Percentiles rank a stretch among this genome's conserved stretches.
These are phyloP conservation scores for Anolis sagrei DNA, from an alignment of 2,113 vertebrate genomes.

Conservation along the genomic window DNA sequence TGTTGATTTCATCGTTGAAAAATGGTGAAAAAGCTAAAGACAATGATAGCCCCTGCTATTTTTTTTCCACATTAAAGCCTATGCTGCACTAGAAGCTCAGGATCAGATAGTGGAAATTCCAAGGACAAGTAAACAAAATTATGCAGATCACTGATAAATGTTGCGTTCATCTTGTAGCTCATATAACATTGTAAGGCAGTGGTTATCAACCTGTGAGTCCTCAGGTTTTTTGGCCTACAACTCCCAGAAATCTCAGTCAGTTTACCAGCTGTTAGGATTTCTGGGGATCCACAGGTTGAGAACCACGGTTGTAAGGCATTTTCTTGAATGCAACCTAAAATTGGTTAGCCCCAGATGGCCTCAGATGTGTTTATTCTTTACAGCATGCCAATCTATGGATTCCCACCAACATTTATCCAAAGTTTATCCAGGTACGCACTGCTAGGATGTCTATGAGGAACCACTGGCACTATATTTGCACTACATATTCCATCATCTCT, in stretches of 20 bases:
- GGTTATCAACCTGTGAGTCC: too few relatives aligned
- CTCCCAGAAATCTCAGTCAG: too few relatives aligned
- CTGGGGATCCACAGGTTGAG: too few relatives aligned
- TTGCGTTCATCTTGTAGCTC: neutral
- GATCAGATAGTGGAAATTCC: neutral
- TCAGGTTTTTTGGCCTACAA: too few relatives aligned
- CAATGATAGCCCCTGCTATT: constrained; percentile 20
- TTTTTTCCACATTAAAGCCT: constrained; percentile 36
- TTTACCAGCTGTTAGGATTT: too few relatives aligned
- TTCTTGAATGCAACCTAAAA: neutral
- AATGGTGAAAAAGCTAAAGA: constrained; percentile 52
- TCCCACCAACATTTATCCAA: neutral
- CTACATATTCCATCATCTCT: neutral
- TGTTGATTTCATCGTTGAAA: constrained; percentile 42
- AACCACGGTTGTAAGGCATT: neutral
- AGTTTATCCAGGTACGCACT: neutral
- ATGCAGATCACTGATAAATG: neutral
- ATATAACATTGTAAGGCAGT: neutral
- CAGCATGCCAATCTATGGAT: neutral
- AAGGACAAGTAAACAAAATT: constrained; percentile 23
- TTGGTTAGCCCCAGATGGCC: neutral
- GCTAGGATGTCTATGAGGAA: neutral
- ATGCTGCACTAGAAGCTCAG: neutral
- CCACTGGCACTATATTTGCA: neutral
- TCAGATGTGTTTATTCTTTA: too few relatives aligned